Base-by-base conservation (phyloP, 1,140 invertebrate genomes). In the Drosophila paulistorum region DNA sequence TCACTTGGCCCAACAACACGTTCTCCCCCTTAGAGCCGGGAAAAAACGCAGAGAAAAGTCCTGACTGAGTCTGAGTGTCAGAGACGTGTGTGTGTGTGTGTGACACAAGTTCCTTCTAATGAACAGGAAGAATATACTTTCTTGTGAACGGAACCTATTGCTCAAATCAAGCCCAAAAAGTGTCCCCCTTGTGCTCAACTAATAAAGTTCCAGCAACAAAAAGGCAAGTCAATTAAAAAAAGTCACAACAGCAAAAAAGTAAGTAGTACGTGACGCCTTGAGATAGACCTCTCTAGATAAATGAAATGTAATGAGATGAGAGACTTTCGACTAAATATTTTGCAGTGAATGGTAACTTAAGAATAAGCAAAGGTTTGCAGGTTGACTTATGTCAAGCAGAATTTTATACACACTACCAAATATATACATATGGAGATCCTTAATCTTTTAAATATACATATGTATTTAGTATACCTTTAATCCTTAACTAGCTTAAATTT, bases 221-320 rank as follows among this genome's bases (percentile, higher is more conserved):
- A 57, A 74, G 71, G 64, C 57, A 90, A 90, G 87, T 90, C 87
- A 90, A 90, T 90, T 90, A 90, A 90, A 90, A 86, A 82, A 83
- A 77, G 69, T 77, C 77, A 71, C 42, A 77, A 65, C 70, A 81
- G 79, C 68, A 73, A 67, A 72, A 80, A 82, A 74, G 45, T 51
- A 51, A 51, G 45, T 51, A 79, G 78, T 90, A 90, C 87, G 87
- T 90, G 87, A 90, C 77, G 60, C 65, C 60, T 62, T 6, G 45
- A 85, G 72, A 72, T 72, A 79, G 74, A 74, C 37, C 20, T 76
- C 20, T 26, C 7, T 33, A 30, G 35, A 61, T 51, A 23, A 51
- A 51, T 51, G 45, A 51, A 51, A 51, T 51, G 45, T 11, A 51
- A 51, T 23, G 45, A 51, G 45, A 51, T 51, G 45, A 51, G 45